Evolutionary conservation across 1,140 invertebrate genomes (phyloP).

Genomic region (Pachypeltis micranthus): DNA sequence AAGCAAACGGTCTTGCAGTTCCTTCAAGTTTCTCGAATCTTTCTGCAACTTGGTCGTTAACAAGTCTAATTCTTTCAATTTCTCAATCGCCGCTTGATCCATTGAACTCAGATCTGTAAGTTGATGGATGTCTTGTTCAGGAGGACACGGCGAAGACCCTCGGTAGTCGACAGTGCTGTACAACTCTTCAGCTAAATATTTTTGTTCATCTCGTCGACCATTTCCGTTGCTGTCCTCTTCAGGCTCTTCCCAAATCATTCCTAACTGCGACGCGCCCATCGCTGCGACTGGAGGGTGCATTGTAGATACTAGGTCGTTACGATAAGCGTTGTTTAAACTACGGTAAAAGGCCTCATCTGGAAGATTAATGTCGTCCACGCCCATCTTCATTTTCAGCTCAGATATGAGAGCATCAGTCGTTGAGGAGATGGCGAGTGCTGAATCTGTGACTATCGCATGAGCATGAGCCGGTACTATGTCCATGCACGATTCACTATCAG

Average conservation of each 20-base stretch:
- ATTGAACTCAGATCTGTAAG: slow-evolving; percentile 57
- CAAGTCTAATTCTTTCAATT: slow-evolving; percentile 63
- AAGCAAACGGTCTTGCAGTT: slow-evolving; percentile 54
- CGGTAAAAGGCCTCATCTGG: slow-evolving; percentile 80
- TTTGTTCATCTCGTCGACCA: slow-evolving; percentile 31
- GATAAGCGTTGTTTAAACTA: slow-evolving; percentile 73
- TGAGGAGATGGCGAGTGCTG: slow-evolving; percentile 27
- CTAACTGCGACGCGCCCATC: slow-evolving; percentile 47
- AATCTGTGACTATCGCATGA: not conserved
- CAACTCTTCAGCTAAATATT: slow-evolving; percentile 31
- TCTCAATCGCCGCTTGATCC: slow-evolving; percentile 61
- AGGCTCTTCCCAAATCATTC: slow-evolving; percentile 67
- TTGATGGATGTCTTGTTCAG: slow-evolving; percentile 64
- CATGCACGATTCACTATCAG: slow-evolving; percentile 17
- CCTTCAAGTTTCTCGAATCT: slow-evolving; percentile 63
- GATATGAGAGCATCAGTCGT: slow-evolving; percentile 36
- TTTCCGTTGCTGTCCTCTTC: slow-evolving; percentile 40
- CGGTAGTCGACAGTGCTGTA: slow-evolving; percentile 62
- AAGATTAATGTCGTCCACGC: slow-evolving; percentile 40
- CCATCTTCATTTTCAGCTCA: slow-evolving; percentile 37
- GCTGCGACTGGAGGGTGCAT: slow-evolving; percentile 38
- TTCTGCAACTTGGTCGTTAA: slow-evolving; percentile 60
- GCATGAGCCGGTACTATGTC: slow-evolving; percentile 31
- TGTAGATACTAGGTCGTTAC: slow-evolving; percentile 57
- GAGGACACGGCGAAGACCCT: slow-evolving; percentile 57